A percentile compares a stretch with the other conserved stretches of the same genome.
These are phyloP conservation scores for Biston stratarius DNA, from an alignment of 2,888 invertebrate species.

Conservation along the genomic window DNA sequence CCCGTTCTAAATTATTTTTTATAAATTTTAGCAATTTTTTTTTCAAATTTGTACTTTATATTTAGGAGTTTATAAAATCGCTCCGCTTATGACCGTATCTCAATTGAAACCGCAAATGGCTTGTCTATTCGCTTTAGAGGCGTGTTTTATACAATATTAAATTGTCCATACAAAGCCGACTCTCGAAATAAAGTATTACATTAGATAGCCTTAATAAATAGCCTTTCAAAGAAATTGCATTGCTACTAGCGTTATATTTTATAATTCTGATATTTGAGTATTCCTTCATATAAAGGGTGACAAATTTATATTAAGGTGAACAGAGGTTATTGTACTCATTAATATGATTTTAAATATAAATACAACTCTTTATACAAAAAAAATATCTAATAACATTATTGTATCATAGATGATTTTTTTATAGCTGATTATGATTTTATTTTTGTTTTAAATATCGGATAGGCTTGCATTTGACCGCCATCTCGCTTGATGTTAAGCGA, in stretches of 20 bases:
- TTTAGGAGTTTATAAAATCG: conserved; percentile 1
- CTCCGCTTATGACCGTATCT: conserved; percentile 14
- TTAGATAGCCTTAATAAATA: conserved; percentile 25
- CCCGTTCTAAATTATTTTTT: too few species aligned
- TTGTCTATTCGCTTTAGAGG: conserved; percentile 42
- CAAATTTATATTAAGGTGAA: too few species aligned
- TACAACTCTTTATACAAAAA: too few species aligned
- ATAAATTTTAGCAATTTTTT: not conserved
- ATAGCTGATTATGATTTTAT: too few species aligned
- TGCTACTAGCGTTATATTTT: not conserved
- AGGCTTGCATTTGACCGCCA: too few species aligned
- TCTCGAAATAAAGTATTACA: conserved; percentile 26
- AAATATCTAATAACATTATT: too few species aligned
- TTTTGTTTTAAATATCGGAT: too few species aligned
- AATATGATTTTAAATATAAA: too few species aligned
- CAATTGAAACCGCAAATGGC: conserved; percentile 46
- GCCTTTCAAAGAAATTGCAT: conserved; percentile 7
- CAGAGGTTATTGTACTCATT: too few species aligned
- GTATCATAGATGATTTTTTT: too few species aligned
- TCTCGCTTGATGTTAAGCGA: too few species aligned
- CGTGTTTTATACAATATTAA: conserved; percentile 51
- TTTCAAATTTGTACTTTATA: not conserved
- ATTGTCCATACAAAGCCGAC: conserved; percentile 40
- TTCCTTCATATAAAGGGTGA: not conserved
- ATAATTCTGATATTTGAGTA: not conserved